phyloP scores from a whole-genome alignment of 2,113 vertebrate genomes.

The Phyllostomus hastatus region DNA sequence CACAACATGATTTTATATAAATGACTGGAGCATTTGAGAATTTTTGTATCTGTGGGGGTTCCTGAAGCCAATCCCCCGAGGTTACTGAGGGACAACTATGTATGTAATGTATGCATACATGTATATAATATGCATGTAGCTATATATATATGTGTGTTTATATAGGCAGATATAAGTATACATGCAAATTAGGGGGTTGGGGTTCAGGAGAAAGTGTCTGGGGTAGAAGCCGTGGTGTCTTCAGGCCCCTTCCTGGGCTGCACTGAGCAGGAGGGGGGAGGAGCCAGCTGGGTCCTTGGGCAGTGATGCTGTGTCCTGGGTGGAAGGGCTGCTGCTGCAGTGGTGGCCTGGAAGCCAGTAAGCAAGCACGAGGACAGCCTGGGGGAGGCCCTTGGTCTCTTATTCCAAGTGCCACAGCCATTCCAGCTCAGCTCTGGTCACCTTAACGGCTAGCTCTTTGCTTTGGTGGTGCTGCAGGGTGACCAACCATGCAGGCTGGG shows the following conservation, averaged over 20 bases:
- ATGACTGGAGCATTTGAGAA: too few species aligned
- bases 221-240: not conserved
- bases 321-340: not conserved
- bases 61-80: not conserved
- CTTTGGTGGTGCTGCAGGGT: accelerated
- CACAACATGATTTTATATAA: not conserved
- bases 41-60: not conserved
- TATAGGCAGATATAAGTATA: accelerated
- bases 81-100: not conserved
- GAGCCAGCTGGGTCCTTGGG: not conserved
- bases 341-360: accelerated
- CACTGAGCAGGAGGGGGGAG: accelerated
- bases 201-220: not conserved
- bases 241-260: not conserved
- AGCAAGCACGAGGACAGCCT: not conserved
- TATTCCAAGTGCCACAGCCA: not conserved
- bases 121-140: too few species aligned
- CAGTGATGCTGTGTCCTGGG: too few species aligned
- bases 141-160: not conserved
- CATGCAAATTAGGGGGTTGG: not conserved
- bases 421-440: not conserved
- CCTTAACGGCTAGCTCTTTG: not conserved
- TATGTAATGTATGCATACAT: not conserved
- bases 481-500: too few species aligned
- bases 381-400: not conserved